Conservation (phyloP, 2,888 invertebrate species). For the Mythimna albipuncta region DNA sequence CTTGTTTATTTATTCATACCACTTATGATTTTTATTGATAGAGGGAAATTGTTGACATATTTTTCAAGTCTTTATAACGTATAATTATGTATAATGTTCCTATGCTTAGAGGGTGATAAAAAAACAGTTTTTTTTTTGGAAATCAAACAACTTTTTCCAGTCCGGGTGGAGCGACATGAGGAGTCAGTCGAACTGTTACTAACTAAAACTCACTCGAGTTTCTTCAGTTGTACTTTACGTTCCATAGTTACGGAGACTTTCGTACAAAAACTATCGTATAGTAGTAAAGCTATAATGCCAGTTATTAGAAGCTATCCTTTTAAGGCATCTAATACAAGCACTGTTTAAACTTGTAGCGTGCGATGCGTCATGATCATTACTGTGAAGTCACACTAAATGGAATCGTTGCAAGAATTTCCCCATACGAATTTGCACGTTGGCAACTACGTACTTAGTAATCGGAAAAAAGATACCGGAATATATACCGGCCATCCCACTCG, state of each 20-base stretch:
- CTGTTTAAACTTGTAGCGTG: conserved; percentile 31
- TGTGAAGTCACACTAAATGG: conserved; percentile 37
- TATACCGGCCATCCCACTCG: neutral
- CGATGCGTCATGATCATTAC: conserved; percentile 39
- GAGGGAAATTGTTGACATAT: neutral
- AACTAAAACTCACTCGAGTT: too few relatives aligned
- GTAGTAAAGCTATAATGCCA: conserved; percentile 13
- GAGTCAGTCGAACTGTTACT: too few relatives aligned
- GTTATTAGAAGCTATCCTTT: conserved; percentile 23
- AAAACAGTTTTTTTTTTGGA: too few relatives aligned
- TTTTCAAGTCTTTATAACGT: neutral
- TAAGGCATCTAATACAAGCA: conserved; percentile 19
- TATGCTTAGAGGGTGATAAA: too few relatives aligned
- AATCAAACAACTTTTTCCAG: too few relatives aligned
- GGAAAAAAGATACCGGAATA: conserved; percentile 28
- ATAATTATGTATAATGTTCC: neutral
- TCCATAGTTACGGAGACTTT: too few relatives aligned
- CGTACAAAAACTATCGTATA: too few relatives aligned
- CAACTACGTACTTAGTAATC: conserved; percentile 2
- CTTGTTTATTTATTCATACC: neutral
- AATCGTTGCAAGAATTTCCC: conserved; percentile 46
- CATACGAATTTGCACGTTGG: conserved; percentile 13
- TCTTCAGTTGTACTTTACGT: too few relatives aligned
- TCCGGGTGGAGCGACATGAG: too few relatives aligned
- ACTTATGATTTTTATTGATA: neutral